Conservation (phyloP, 2,888 invertebrate genomes). For the Drosophila nr. fundita region DNA sequence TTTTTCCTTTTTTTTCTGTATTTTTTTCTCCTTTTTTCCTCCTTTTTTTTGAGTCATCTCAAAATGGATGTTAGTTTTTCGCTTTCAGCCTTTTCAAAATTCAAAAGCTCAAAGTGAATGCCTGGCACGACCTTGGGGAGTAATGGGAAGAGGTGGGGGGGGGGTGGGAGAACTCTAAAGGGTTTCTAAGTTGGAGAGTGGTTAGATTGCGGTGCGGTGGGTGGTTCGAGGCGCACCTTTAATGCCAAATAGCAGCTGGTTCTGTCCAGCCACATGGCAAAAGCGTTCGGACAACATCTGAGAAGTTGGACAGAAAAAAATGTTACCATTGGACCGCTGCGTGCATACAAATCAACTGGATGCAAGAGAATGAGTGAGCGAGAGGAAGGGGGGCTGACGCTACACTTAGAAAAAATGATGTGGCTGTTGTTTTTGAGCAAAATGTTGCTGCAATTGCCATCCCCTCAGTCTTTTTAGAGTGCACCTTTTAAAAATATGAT, state of each 20-base stretch:
- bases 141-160: conserved; percentile 7
- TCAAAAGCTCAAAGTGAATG: conserved; percentile 80
- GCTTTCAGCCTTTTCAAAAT: conserved; percentile 70
- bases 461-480: no score
- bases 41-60: neutral
- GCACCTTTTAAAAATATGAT: neutral
- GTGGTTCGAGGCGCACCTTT: conserved; percentile 45
- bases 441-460: neutral
- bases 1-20: neutral
- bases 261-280: conserved; percentile 56
- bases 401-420: neutral
- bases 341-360: conserved; percentile 73
- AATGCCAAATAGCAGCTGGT: conserved; percentile 64
- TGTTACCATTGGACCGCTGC: conserved; percentile 35
- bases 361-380: neutral
- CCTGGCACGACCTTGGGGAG: conserved; percentile 66
- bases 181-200: neutral
- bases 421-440: neutral
- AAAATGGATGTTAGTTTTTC: conserved; percentile 65
- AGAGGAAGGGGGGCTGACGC: neutral
- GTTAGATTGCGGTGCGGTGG: conserved; percentile 24
- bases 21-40: neutral
- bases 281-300: conserved; percentile 75
- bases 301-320: conserved; percentile 35
- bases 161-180: neutral